A percentile compares a stretch with the other conserved stretches of the same genome.
These are phyloP conservation scores for Arrhopalites spinosus DNA, from an alignment of 2,888 invertebrate species.

Conservation along the genomic window DNA sequence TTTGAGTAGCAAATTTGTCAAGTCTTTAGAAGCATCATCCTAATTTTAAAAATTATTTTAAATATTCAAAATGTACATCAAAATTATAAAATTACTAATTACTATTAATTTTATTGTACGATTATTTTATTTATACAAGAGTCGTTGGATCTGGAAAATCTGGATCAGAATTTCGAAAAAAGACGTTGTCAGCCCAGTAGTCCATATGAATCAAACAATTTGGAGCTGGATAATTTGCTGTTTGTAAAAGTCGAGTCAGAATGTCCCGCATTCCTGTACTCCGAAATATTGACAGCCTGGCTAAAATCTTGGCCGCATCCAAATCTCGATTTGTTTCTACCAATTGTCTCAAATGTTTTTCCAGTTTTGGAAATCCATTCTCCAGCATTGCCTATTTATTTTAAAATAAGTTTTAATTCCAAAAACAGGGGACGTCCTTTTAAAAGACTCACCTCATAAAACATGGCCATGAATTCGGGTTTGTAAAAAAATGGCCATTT, in stretches of 20 bases:
- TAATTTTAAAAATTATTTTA: too few species aligned
- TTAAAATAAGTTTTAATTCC: too few species aligned
- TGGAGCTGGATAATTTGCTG: conserved; percentile 30
- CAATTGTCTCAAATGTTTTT: conserved; percentile 18
- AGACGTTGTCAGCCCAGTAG: conserved; percentile 57
- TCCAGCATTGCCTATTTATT: conserved; percentile 24
- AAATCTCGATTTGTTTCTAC: conserved; percentile 9
- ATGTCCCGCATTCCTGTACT: conserved; percentile 8
- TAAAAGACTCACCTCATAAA: conserved; percentile 27
- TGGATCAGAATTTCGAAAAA: conserved; percentile 49
- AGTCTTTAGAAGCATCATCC: neutral
- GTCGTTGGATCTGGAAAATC: neutral
- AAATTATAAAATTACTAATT: too few species aligned
- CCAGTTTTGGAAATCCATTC: conserved; percentile 24
- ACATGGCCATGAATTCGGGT: conserved; percentile 36
- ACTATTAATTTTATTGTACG: too few species aligned
- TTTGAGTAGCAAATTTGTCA: neutral
- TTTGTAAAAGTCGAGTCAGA: conserved; percentile 18
- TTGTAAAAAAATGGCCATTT: conserved; percentile 23
- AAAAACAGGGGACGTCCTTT: neutral
- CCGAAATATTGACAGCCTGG: neutral
- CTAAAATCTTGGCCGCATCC: conserved; percentile 12
- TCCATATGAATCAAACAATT: conserved; percentile 56
- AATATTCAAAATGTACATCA: too few species aligned
- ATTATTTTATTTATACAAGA: neutral